Base-by-base conservation (phyloP, 2,113 vertebrate genomes). In the Ancistrus triradiatus region DNA sequence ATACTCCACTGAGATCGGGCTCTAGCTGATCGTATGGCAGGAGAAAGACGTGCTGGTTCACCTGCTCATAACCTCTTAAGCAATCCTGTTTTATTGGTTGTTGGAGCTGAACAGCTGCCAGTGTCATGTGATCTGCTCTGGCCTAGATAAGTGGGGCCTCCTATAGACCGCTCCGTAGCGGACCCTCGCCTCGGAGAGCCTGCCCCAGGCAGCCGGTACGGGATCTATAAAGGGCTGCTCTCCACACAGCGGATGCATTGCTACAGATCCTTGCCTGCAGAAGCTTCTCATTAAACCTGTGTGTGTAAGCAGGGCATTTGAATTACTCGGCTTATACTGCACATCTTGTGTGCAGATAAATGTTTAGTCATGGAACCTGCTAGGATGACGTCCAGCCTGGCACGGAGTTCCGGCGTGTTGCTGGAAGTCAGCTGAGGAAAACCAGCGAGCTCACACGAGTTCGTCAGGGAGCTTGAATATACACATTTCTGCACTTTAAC, bases 81-180 rank as follows among this genome's bases (percentile, higher is more conserved):
- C 40, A 61, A 47, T 68, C 58, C 38, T 53, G 28, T 35, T 61
- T 68, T 65, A 65, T 65, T 65, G 51, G 51, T 37, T 65, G 63
- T 65, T 56, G 51, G 47, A 40, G 50, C 51, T 65, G 63, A 40
- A 56, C 13, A 24, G 50, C 43, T 46, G 49, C 66, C 48, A 55
- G 48, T 1, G 66, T 53, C 28, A 60, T 35, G 40, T 15, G 50
- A 68, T 61, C 58, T 28, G 7, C 33, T 53, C 21, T 55, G 58
- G 28, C 42, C 50, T 61, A 61, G 58, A 55, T 61, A 68, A 47
- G 27, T 13, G 14, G n/a, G 42, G 40, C 21, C 38, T 37, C n/a
- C 14, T 31, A 37, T 35, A 18, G 25, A 43, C 35, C 17, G 38
- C 13, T 27, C 40, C 7, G 9, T 21, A 64, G 18, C 50, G 11